Evolutionary conservation across 2,113 vertebrate genomes (phyloP).

Genomic region (Sturnus vulgaris): DNA sequence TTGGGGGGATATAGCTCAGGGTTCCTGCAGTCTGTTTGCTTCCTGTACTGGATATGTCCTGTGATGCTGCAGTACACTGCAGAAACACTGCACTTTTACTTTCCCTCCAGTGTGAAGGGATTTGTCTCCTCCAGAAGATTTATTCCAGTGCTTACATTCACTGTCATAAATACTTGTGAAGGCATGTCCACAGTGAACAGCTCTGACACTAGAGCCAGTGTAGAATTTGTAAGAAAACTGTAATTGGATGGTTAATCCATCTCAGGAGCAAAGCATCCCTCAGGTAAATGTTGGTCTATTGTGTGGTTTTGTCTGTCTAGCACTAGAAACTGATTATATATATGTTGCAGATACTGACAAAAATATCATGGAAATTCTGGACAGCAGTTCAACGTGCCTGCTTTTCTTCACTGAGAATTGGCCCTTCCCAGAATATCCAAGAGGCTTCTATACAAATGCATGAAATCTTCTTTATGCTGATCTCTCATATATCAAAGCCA

Average conservation of each 20-base stretch:
- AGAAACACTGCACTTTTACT: not conserved
- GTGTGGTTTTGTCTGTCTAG: not conserved
- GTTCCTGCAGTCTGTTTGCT: not conserved
- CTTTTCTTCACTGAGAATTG: not conserved
- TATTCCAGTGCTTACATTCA: not conserved
- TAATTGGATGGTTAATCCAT: not conserved
- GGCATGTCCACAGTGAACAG: not conserved
- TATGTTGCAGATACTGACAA: not conserved
- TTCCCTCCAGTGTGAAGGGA: not conserved
- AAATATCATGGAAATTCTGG: not conserved
- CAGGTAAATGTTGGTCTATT: not conserved
- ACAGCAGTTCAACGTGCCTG: not conserved
- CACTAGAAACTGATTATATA: not conserved
- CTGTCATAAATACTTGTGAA: not conserved
- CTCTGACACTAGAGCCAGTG: not conserved
- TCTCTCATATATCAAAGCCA: not conserved
- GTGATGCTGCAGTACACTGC: accelerated
- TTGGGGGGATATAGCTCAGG: not conserved
- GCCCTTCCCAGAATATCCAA: not conserved
- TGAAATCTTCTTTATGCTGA: not conserved
- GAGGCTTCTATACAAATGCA: not conserved
- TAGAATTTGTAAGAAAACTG: not conserved
- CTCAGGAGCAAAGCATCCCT: not conserved
- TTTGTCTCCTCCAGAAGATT: not conserved
- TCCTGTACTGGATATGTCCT: not conserved